phyloP scores from a whole-genome alignment of 2,888 invertebrate genomes.

The Drosophila niveifrons region DNA sequence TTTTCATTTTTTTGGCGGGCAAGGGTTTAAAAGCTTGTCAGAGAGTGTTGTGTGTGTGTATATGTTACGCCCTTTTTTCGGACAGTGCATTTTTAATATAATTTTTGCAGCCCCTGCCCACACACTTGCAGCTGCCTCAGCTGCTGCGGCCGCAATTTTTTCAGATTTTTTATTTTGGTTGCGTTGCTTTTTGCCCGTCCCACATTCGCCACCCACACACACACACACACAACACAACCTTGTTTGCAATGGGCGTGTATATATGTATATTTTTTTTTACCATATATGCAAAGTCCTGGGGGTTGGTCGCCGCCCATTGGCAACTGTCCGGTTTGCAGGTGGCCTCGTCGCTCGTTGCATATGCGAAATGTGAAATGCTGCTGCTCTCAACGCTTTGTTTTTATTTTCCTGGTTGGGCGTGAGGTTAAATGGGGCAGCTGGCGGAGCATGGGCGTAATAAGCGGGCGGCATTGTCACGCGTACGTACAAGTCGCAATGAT shows the following conservation, averaged over 20 bases:
- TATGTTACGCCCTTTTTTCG: constrained; percentile 83
- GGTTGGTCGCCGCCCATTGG: constrained; percentile 79
- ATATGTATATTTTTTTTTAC: constrained; percentile 33
- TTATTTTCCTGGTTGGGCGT: constrained; percentile 31
- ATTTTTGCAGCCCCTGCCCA: constrained; percentile 60
- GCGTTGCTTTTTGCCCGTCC: constrained; percentile 34
- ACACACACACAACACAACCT: constrained; percentile 32
- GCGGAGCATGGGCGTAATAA: constrained; percentile 59
- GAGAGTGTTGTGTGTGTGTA: constrained; percentile 37
- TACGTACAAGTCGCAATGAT: constrained; percentile 41
- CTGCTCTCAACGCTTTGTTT: constrained; percentile 51
- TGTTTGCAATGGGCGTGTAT: constrained; percentile 75
- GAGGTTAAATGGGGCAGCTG: constrained; percentile 30
- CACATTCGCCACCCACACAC: constrained; percentile 12
- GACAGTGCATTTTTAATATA: constrained; percentile 84
- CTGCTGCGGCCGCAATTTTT: constrained; percentile 66
- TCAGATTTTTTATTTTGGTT: constrained; percentile 56
- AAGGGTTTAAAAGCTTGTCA: constrained; percentile 57
- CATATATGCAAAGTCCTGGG: constrained; percentile 61
- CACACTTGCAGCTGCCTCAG: constrained; percentile 33
- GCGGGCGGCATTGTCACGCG: constrained; percentile 76
- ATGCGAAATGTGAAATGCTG: constrained; percentile 72
- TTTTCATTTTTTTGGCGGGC: constrained; percentile 32
- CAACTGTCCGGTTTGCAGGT: constrained; percentile 81
- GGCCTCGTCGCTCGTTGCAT: constrained; percentile 71